Percentiles rank a stretch among this genome's conserved stretches.
Evolutionary conservation across 2,113 vertebrate genomes (phyloP).

Genomic region (Hemichromis elongatus): DNA sequence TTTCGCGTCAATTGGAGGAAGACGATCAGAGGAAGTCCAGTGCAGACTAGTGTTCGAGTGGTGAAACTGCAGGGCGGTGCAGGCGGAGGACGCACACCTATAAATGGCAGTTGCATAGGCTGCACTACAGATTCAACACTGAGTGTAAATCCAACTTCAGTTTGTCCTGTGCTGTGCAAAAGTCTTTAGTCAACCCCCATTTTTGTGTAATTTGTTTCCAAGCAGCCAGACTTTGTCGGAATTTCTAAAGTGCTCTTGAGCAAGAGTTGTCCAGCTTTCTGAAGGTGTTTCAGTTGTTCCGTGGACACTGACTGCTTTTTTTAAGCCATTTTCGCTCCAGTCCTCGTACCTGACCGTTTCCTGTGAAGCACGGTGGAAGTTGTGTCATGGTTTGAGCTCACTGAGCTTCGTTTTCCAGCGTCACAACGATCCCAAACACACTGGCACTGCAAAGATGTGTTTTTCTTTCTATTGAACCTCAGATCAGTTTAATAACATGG

Average conservation of each 20-base stretch:
- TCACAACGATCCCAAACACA: neutral
- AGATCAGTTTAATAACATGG: neutral
- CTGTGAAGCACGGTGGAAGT: neutral
- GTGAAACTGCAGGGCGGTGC: neutral
- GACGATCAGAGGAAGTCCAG: too few relatives aligned
- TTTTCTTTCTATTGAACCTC: neutral
- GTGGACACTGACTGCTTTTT: neutral
- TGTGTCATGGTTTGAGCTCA: neutral
- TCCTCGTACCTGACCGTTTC: neutral
- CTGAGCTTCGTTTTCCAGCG: neutral
- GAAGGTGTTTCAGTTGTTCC: neutral
- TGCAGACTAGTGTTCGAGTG: neutral
- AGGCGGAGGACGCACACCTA: neutral
- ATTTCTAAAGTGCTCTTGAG: neutral
- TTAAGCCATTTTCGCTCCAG: neutral
- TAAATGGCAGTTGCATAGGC: neutral
- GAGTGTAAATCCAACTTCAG: neutral
- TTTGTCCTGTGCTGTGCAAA: accelerated
- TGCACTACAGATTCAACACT: accelerated
- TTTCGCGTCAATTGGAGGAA: neutral
- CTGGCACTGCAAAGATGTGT: too few relatives aligned
- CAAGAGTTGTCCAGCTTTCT: neutral
- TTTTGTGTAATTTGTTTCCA: accelerated
- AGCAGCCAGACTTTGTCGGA: neutral
- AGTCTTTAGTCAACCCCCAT: neutral